phyloP scores from a whole-genome alignment of 2,888 invertebrate species.

The Neoitamus cyanurus region DNA sequence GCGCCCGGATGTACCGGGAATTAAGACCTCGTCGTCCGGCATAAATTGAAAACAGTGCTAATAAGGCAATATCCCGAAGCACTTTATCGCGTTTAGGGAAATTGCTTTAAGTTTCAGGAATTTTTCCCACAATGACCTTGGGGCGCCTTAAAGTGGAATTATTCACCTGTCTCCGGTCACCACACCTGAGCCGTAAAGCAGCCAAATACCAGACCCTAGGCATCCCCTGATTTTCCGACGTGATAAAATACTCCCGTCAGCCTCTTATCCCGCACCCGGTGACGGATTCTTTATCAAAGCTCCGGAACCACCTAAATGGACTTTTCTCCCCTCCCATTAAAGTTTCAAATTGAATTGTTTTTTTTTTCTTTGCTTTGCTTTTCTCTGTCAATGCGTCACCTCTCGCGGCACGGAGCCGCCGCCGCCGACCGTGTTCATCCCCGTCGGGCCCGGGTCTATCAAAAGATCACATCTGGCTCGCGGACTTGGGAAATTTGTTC shows the following conservation, averaged over 20 bases:
- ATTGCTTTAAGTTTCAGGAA: background rate
- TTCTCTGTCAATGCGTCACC: background rate
- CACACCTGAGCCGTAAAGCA: background rate
- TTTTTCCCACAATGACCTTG: background rate
- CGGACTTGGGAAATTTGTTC: conserved; percentile 7
- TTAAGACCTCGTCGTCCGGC: background rate
- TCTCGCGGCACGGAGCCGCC: background rate
- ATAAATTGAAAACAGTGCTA: background rate
- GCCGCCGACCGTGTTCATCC: background rate
- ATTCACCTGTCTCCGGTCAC: background rate
- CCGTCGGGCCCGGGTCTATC: background rate
- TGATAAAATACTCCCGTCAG: background rate
- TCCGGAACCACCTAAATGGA: background rate
- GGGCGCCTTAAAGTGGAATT: background rate
- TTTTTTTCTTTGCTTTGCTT: background rate
- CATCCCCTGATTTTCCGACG: background rate
- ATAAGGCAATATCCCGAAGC: background rate
- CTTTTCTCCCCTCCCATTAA: background rate
- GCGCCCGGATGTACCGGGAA: background rate
- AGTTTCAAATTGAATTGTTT: conserved; percentile 12
- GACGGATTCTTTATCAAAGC: background rate
- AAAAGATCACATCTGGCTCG: conserved; percentile 25
- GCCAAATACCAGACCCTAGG: background rate
- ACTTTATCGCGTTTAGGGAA: background rate
- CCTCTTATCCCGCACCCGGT: background rate